Evolutionary conservation across 2,113 vertebrate species (phyloP), one percentile per base, ranked within the genome.

Genomic region (Scartelaos histophorus): DNA sequence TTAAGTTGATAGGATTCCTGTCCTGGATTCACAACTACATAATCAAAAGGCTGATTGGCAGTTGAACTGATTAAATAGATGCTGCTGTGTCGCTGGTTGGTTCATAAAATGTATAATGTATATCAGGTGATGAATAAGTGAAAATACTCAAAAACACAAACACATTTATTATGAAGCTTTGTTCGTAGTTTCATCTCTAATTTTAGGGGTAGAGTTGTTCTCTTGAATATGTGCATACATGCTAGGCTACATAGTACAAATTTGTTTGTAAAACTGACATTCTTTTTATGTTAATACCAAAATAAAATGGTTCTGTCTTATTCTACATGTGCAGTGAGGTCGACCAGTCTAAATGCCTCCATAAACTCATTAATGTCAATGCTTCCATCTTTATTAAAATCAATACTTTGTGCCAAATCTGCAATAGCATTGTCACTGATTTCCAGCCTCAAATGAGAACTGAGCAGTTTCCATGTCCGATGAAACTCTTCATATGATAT

Each of bases 281-380:
- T 17, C 17, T 22, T 22, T 56, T 56, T 9, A 51, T 51, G 16
- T 19, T 51, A 43, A 43, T 43, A 43, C 38, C 38, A 43, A 10
- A 43, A 43, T 43, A 43, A 43, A 10, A 43, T 7, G 38, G 35
- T 13, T 19, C 19, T 80, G 54, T 53, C 17, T 75, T 46, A 62
- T 29, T 65, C 67, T 35, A 13, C 3, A 61, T 0, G 65, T 22
- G 69, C 66, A 70, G 71, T 93, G 75, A 82, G 93, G 88, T 93
- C 94, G 64, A 95, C 94, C 0, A 99, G 93, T 46, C 96, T 94
- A 80, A 98, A 98, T 9, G 97, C 97, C 89, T 99, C 97, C 74
- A 98, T 93, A 91, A 99, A 98, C 90, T 98, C 97, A 0, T 98
- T 99, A 90, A 98, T 98, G 75, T 98, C 97, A 0, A 98, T 97